Evolutionary conservation across 2,888 invertebrate species (phyloP).

Genomic region (Onchidella celtica): DNA sequence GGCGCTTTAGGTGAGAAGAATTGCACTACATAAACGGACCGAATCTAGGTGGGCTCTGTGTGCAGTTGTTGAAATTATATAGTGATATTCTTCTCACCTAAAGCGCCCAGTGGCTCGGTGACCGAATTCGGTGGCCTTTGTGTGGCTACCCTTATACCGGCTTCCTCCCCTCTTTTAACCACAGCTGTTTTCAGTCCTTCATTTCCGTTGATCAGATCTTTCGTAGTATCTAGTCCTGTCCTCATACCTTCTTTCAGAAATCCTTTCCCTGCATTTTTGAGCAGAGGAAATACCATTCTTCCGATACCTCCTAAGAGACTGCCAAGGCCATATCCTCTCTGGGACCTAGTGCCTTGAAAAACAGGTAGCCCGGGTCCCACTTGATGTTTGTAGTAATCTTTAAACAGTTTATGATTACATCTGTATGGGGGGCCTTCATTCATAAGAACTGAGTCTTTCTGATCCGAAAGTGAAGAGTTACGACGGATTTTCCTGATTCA

Average conservation of each 20-base stretch:
- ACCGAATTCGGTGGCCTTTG: no score
- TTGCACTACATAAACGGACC: no score
- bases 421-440: background rate
- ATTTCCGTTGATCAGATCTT: constrained; percentile 28
- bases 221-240: constrained; percentile 12
- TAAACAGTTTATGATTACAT: no score
- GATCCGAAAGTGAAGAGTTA: constrained; percentile 32
- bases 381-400: background rate
- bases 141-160: no score
- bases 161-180: background rate
- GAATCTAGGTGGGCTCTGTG: no score
- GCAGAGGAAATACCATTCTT: constrained; percentile 9
- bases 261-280: constrained; percentile 34
- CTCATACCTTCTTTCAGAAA: constrained; percentile 16
- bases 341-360: background rate
- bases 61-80: no score
- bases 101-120: no score
- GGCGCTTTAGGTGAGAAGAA: no score
- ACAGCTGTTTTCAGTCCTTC: constrained; percentile 27
- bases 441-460: background rate
- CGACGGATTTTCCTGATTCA: constrained; percentile 9
- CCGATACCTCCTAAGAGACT: constrained; percentile 9
- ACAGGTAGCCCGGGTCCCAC: background rate
- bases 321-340: constrained; percentile 5
- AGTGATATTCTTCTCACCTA: no score